Percentiles rank a stretch among this genome's conserved stretches.
Evolutionary conservation across 2,797 vertebrate species (phyloP).

Genomic region (Lateolabrax maculatus): DNA sequence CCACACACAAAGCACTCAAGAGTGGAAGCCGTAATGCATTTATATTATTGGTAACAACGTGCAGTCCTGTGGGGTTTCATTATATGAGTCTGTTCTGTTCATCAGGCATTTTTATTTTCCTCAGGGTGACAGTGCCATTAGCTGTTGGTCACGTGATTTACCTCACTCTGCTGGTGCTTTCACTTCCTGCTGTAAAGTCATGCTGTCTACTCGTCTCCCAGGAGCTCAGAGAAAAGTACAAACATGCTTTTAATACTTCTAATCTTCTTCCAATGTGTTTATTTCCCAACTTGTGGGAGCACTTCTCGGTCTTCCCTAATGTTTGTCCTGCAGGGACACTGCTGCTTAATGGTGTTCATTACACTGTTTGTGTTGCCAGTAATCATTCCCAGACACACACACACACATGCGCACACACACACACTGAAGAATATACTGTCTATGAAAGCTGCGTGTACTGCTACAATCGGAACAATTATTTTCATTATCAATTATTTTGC

Average conservation of each 20-base stretch:
- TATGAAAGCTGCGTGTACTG: background rate
- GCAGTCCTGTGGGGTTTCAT: background rate
- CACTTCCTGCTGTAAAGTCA: slow-evolving; percentile 43
- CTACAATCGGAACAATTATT: background rate
- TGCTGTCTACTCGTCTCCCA: slow-evolving; percentile 1
- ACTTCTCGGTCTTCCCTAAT: slow-evolving; percentile 41
- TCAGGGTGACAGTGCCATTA: slow-evolving; percentile 40
- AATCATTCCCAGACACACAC: slow-evolving; percentile 24
- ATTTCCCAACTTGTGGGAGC: slow-evolving; percentile 49
- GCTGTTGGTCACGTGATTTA: background rate
- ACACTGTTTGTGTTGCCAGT: slow-evolving; percentile 31
- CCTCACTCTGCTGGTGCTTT: slow-evolving; percentile 14
- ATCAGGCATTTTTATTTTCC: slow-evolving; percentile 31
- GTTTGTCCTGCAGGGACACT: slow-evolving; percentile 40
- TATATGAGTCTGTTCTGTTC: background rate
- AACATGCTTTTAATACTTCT: slow-evolving; percentile 50
- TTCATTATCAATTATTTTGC: background rate
- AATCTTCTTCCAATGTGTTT: slow-evolving; percentile 30
- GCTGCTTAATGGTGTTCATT: slow-evolving; percentile 60
- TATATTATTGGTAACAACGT: background rate
- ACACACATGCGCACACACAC: background rate
- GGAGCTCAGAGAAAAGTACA: slow-evolving; percentile 39
- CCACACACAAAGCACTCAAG: background rate
- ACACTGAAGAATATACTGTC: background rate
- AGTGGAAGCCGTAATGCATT: background rate